phyloP scores from a whole-genome alignment of 2,888 invertebrate genomes.

The Hymenopus coronatus region DNA sequence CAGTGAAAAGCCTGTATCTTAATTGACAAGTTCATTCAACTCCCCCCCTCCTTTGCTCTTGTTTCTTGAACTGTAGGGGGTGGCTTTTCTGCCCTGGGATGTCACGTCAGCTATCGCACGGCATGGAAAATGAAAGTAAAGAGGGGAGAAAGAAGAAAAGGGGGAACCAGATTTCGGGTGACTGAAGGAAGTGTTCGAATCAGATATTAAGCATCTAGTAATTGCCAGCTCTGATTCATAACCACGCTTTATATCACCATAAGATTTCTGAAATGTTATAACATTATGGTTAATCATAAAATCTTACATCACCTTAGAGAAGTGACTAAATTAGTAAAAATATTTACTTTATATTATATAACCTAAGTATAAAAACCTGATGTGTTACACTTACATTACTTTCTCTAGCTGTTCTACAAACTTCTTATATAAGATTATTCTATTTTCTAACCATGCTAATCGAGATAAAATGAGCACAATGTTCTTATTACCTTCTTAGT shows the following conservation, averaged over 20 bases:
- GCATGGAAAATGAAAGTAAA: background rate
- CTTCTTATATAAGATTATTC: too few relatives aligned
- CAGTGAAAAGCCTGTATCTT: background rate
- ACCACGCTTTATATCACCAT: background rate
- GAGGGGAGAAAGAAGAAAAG: background rate
- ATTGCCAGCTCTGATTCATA: background rate
- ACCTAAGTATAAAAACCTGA: too few relatives aligned
- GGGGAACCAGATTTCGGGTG: background rate
- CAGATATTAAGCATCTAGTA: background rate
- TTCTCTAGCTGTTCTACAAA: too few relatives aligned
- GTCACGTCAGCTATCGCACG: background rate
- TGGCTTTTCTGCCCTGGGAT: background rate
- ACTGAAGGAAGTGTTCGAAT: background rate
- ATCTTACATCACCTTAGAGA: too few relatives aligned
- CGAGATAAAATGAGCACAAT: too few relatives aligned
- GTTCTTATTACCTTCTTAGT: too few relatives aligned
- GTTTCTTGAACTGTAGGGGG: background rate
- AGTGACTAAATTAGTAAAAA: too few relatives aligned
- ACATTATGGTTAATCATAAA: too few relatives aligned
- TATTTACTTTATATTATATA: too few relatives aligned
- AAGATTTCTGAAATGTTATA: too few relatives aligned
- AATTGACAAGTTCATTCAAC: background rate
- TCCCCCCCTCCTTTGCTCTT: background rate
- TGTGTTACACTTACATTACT: too few relatives aligned
- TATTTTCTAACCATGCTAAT: too few relatives aligned